These are phyloP conservation scores for Apteryx mantelli DNA, from an alignment of 2,113 vertebrate genomes.

Conservation along the genomic window DNA sequence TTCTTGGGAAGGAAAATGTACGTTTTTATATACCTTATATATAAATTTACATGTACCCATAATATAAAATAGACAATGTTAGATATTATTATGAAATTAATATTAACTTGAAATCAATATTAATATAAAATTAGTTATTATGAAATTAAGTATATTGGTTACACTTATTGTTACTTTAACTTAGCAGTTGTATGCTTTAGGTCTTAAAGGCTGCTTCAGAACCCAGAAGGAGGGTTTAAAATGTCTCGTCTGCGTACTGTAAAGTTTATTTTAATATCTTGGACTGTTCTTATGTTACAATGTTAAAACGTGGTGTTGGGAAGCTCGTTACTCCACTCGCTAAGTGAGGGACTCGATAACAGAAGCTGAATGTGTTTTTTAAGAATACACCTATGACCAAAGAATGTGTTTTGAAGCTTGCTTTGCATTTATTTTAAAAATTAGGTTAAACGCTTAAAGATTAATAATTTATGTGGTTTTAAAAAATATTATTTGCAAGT, in stretches of 20 bases:
- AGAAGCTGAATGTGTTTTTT: background rate
- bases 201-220: background rate
- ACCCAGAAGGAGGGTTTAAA: background rate
- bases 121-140: too few relatives aligned
- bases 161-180: background rate
- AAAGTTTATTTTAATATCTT: background rate
- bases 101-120: too few relatives aligned
- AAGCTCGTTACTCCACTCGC: background rate
- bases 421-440: background rate
- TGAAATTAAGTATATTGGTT: background rate
- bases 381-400: too few relatives aligned
- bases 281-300: rapidly evolving
- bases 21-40: too few relatives aligned
- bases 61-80: too few relatives aligned
- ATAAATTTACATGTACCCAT: too few relatives aligned
- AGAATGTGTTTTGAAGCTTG: background rate
- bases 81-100: too few relatives aligned
- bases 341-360: rapidly evolving
- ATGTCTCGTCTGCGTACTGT: background rate
- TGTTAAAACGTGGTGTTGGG: background rate
- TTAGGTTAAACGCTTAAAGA: background rate
- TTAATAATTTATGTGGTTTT: background rate
- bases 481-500: background rate
- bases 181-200: background rate
- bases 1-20: background rate